A percentile compares a stretch with the other conserved stretches of the same genome.
Evolutionary conservation across 2,888 invertebrate species (phyloP).

Genomic region (Steinernema carpocapsae): DNA sequence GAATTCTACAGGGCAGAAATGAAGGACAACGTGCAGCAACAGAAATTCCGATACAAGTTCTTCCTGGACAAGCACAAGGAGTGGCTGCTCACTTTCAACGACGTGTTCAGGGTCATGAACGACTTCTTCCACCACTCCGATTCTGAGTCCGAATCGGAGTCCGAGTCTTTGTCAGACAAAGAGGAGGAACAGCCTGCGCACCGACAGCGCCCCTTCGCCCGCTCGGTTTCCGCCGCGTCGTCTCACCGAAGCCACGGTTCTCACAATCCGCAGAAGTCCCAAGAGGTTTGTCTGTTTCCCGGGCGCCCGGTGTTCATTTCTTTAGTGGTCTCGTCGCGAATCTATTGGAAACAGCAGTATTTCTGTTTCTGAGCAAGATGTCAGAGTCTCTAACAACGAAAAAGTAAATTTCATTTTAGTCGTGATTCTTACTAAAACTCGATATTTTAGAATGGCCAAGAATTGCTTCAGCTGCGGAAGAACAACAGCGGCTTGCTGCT

Average conservation of each 20-base stretch:
- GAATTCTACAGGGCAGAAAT: conserved; percentile 25
- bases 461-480: conserved; percentile 17
- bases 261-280: not conserved
- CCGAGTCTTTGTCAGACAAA: not conserved
- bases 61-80: conserved; percentile 21
- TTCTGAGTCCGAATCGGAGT: not conserved
- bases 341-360: conserved; percentile 30
- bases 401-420: not conserved
- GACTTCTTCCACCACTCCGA: too few relatives aligned
- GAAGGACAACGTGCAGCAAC: conserved; percentile 32
- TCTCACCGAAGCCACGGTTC: not conserved
- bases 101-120: not conserved
- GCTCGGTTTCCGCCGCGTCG: conserved; percentile 11
- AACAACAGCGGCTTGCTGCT: conserved; percentile 30
- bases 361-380: conserved; percentile 12
- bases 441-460: not conserved
- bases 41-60: conserved; percentile 28
- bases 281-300: conserved; percentile 11
- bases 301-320: not conserved
- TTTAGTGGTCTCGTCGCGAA: conserved; percentile 21
- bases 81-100: conserved; percentile 8
- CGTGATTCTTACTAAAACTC: not conserved
- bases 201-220: not conserved
- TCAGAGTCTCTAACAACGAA: not conserved
- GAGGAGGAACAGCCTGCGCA: too few relatives aligned